Conservation (phyloP, 2,797 vertebrate genomes). For the Parambassis ranga region DNA sequence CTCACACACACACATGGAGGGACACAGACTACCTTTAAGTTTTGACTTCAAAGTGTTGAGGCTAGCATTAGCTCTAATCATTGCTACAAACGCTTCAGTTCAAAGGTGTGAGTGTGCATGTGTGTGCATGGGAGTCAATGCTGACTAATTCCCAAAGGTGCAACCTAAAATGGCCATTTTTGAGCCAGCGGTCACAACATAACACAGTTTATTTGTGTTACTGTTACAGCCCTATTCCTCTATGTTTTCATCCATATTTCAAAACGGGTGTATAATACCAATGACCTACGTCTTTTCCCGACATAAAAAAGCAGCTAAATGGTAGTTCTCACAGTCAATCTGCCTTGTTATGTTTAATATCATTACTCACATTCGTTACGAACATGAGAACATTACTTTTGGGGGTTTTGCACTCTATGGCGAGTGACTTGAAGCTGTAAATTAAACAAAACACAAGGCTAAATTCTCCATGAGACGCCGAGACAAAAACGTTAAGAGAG, state of each 20-base stretch:
- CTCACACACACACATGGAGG: slow-evolving; percentile 5
- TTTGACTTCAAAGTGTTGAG: slow-evolving; percentile 63
- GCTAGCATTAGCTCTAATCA: slow-evolving; percentile 54
- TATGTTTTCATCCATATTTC: slow-evolving; percentile 55
- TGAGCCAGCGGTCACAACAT: slow-evolving; percentile 9
- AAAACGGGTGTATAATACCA: slow-evolving; percentile 32
- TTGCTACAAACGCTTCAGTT: slow-evolving; percentile 53
- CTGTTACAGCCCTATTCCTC: slow-evolving; percentile 1
- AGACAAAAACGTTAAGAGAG: slow-evolving; percentile 52
- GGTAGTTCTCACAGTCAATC: slow-evolving; percentile 56
- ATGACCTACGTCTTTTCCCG: slow-evolving; percentile 27
- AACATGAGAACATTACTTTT: slow-evolving; percentile 49
- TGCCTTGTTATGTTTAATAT: slow-evolving; percentile 39
- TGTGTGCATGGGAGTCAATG: slow-evolving; percentile 7
- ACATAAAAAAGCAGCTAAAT: slow-evolving; percentile 31
- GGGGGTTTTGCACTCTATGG: slow-evolving; percentile 23
- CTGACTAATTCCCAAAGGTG: slow-evolving; percentile 31
- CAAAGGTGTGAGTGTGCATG: slow-evolving; percentile 56
- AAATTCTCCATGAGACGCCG: slow-evolving; percentile 49
- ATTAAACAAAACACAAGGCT: slow-evolving; percentile 59
- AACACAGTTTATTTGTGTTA: slow-evolving; percentile 48
- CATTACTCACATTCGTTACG: slow-evolving; percentile 49
- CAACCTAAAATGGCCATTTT: slow-evolving; percentile 16
- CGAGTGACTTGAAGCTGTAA: slow-evolving; percentile 44
- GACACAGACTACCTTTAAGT: slow-evolving; percentile 14